A percentile compares a stretch with the other conserved stretches of the same genome.
phyloP scores from a whole-genome alignment of 2,797 vertebrate species.

The Vireo griseus region DNA sequence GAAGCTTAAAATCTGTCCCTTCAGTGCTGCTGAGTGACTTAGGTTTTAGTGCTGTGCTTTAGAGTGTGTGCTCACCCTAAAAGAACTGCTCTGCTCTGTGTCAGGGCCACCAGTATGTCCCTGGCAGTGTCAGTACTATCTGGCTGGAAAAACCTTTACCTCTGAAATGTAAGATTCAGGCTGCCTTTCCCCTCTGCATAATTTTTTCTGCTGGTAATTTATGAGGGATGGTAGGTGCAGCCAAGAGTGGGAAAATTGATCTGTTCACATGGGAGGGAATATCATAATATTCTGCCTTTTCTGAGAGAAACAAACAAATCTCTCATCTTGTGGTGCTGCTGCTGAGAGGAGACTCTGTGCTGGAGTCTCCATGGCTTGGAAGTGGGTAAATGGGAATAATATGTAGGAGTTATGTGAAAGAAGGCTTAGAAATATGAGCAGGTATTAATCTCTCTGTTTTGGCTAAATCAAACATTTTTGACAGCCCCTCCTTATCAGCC shows the following conservation, averaged over 20 bases:
- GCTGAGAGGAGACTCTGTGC: neutral
- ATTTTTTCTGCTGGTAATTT: neutral
- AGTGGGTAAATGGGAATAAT: neutral
- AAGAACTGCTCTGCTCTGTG: neutral
- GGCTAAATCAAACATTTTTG: neutral
- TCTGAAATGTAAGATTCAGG: neutral
- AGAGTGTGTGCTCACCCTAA: neutral
- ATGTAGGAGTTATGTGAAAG: neutral
- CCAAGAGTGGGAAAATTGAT: neutral
- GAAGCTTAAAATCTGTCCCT: neutral
- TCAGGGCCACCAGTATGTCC: neutral
- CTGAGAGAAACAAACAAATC: neutral
- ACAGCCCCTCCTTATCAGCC: neutral
- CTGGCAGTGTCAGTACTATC: neutral
- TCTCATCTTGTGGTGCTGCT: neutral
- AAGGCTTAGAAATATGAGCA: neutral
- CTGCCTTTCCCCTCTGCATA: neutral
- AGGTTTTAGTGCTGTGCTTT: neutral
- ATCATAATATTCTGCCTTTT: neutral
- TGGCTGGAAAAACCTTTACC: neutral
- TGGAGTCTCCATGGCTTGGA: neutral
- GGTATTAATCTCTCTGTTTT: slow-evolving; percentile 1
- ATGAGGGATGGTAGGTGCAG: neutral
- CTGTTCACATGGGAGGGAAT: neutral
- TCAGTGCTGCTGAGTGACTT: neutral